Base-by-base conservation (phyloP, 2,888 invertebrate genomes). In the Cheilosia pagana region DNA sequence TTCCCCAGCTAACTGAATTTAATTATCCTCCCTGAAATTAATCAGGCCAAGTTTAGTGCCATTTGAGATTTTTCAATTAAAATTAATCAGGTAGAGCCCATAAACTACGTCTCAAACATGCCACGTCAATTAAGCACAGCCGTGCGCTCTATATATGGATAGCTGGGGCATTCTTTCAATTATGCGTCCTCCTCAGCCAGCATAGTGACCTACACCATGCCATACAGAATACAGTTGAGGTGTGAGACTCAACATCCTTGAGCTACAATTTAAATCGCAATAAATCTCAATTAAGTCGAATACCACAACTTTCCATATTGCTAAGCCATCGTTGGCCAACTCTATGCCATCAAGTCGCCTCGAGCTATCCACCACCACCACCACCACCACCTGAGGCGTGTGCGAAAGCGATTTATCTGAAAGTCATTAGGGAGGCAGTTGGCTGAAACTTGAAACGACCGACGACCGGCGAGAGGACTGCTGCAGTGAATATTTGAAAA, bases 191-290 rank as follows among this genome's bases (percentile, higher is more conserved):
- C 53, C 16, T 45, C 48, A 43, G 28, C 60, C 16, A n/a, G 41
- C 8, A 52, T 21, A 12, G 63, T 55, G 74, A 21, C 35, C 57
- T 19, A 12, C 28, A 31, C n/a, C 48, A 52, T 39, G 28, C 39
- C 48, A 31, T n/a, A 25, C 25, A n/a, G 43, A 12, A 12, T n/a
- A 8, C 28, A 28, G 21, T 59, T n/a, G 23, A 39, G 35, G 48
- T 45, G 68, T 63, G 45, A 68, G 57, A 78, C 25, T 57, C 52
- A 59, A 43, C 65, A 75, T 70, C 74, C 85, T 81, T 76, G 55
- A 81, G 55, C 71, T 81, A 85, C 85, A 85, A 85, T 85, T 85
- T 85, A 85, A 85, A 81, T 62, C 67, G 81, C 85, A 85, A 85
- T 85, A 81, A 85, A 85, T 85, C 81, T 85, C 81, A 85, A 85